Base-by-base conservation (phyloP, 2,113 vertebrate genomes). In the Lontra canadensis region DNA sequence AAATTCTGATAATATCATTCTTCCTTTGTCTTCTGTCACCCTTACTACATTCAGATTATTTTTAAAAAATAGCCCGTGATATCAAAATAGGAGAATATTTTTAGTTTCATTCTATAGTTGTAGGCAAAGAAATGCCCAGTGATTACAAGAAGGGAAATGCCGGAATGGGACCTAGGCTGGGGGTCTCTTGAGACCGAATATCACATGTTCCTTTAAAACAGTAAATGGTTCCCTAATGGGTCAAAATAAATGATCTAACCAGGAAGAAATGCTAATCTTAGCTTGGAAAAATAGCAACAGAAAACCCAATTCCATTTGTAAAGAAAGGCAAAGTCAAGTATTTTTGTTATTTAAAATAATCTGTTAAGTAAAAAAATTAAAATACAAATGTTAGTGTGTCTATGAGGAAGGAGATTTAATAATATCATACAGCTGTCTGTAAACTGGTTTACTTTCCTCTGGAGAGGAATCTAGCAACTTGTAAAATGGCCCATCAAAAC, bases 361-460 rank as follows among this genome's bases (percentile, higher is more conserved):
- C 25, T 61, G 25, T 26, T 61, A 61, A 61, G 55, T 90, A 39
- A 94, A 96, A 92, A 92, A 93, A 97, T 90, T 47, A 3, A 90
- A 96, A 84, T 78, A 10, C 12, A 49, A 78, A 3, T 42, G 44
- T 87, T 71, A 63, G 42, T 90, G 69, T 36, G 15, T 69, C 69
- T 90, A 0, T 84, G 81, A 84, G 79, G n/a, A 80, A 52, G 80
- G 83, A 88, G 31, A 25, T 81, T 92, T 94, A 90, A 69, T 96
- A 79, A 88, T 31, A 47, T 88, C 39, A 76, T 17, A 39, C 4
- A 69, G 39, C 34, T 55, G 20, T 94, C 76, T 81, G 88, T 84
- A 86, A 88, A 93, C 59, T 59, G 78, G 42, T 85, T 97, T 92
- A 82, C 26, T 96, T 93, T 47, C 57, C 90, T 74, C 93, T 78